Evolutionary conservation across 1,140 invertebrate genomes (phyloP), one percentile per base, ranked within the genome.

Genomic region (Thrips palmi): DNA sequence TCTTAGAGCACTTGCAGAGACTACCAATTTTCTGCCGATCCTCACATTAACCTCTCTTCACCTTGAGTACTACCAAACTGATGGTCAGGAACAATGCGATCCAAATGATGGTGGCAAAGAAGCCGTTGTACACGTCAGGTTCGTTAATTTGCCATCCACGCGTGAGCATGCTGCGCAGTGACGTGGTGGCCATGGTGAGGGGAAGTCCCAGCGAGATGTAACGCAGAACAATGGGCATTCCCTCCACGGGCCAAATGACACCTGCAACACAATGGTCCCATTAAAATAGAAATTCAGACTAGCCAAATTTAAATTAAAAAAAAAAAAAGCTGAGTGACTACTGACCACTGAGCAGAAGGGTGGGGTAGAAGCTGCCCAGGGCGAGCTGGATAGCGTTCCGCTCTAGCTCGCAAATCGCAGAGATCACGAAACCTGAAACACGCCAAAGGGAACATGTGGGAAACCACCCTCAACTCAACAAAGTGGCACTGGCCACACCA

Each of bases 181-280:
- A 80, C 50, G 93, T 86, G n/a, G 87, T 89, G 5, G 87, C 85
- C 51, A 88, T 79, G 0, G 92, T 96, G 14, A 94, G 63, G 0
- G 92, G 92, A 5, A 96, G 60, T 20, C 81, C 58, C 33, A 70
- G 76, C 37, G 82, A 80, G 22, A 92, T 65, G 50, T 76, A 77
- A 54, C 71, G 70, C 5, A 97, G 58, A 15, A 77, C 54, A 0
- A 64, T 54, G 44, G 87, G 82, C 54, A 55, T 52, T 30, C 75
- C 77, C 65, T 82, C 70, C 58, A 77, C 65, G 1, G 81, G 81
- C 81, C 81, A 85, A 41, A 85, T 79, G 28, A 84, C 68, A 20
- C 69, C 70, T 59, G 41, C 2, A 44, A 41, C 40, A 37, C 35
- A 24, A 15, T 42, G 12, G 24, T 30, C 31, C 23, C 38, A 22